phyloP scores from a whole-genome alignment of 2,113 vertebrate species.

The Condylura cristata region DNA sequence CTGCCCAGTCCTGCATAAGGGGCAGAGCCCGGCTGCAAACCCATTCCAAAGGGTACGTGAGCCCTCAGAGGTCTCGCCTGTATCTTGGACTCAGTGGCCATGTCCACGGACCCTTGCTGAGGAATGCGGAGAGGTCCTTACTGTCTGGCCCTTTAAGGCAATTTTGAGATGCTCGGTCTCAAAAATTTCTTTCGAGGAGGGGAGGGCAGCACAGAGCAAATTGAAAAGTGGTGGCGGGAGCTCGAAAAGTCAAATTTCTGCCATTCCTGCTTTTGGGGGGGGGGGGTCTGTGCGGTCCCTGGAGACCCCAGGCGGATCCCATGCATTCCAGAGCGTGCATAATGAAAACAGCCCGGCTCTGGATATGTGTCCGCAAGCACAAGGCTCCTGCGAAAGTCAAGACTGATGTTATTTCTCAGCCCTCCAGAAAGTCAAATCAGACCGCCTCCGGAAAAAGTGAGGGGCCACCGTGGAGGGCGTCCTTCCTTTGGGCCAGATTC shows the following conservation, averaged over 20 bases:
- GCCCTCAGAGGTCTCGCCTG: background rate
- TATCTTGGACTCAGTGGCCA: background rate
- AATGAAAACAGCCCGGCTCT: conserved; percentile 73
- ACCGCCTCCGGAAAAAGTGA: conserved; percentile 75
- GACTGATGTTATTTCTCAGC: conserved; percentile 74
- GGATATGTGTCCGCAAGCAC: background rate
- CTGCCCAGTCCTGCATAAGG: background rate
- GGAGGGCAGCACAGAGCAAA: conserved; percentile 52
- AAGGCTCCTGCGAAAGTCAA: conserved; percentile 37
- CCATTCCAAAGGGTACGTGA: background rate
- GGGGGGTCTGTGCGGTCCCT: conserved; percentile 31
- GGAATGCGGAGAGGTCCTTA: background rate
- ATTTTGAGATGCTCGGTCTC: background rate
- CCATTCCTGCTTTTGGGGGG: conserved; percentile 64
- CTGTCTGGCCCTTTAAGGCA: background rate
- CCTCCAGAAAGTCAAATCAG: conserved; percentile 67
- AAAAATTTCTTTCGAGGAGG: conserved; percentile 17
- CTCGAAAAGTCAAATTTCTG: conserved; percentile 73
- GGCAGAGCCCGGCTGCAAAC: background rate
- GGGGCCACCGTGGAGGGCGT: conserved; percentile 72
- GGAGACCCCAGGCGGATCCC: conserved; percentile 39
- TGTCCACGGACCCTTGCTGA: background rate
- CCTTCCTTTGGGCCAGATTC: conserved; percentile 63
- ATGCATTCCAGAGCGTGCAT: conserved; percentile 60
- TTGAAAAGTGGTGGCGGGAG: background rate